These are phyloP conservation scores for Platichthys stellatus DNA, from an alignment of 2,113 vertebrate species.

Conservation along the genomic window DNA sequence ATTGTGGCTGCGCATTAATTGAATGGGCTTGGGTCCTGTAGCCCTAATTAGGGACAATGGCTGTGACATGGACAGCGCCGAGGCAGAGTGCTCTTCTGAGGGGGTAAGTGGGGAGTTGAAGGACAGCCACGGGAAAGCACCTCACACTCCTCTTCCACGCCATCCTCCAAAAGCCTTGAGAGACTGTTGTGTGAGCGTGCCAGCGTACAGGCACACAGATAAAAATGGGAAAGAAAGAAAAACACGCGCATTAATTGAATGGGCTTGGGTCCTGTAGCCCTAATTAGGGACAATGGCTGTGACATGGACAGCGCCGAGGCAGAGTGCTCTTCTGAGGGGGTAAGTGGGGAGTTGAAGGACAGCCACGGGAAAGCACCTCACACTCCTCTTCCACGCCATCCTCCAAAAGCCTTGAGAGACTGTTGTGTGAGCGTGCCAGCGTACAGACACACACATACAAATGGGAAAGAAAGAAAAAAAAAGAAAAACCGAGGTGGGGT, in stretches of 20 bases:
- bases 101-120: constrained; percentile 76
- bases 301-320: constrained; percentile 62
- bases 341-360: constrained; percentile 79
- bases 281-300: constrained; percentile 80
- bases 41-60: constrained; percentile 80
- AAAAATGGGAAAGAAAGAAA: constrained; percentile 21
- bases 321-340: constrained; percentile 75
- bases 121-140: constrained; percentile 71
- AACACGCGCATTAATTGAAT: too few species aligned
- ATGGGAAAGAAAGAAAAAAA: constrained; percentile 14
- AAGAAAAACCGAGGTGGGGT: constrained; percentile 3
- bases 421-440: constrained; percentile 58
- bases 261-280: constrained; percentile 66
- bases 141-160: constrained; percentile 53
- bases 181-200: constrained; percentile 69
- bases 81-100: constrained; percentile 74
- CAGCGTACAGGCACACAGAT: constrained; percentile 15
- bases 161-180: constrained; percentile 73
- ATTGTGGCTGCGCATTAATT: constrained; percentile 72
- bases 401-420: constrained; percentile 76
- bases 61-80: constrained; percentile 64
- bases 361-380: constrained; percentile 64
- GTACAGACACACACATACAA: constrained; percentile 25
- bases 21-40: constrained; percentile 70
- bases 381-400: constrained; percentile 52